Conservation (phyloP, 1,140 invertebrate genomes). For the Dendroctonus valens region DNA sequence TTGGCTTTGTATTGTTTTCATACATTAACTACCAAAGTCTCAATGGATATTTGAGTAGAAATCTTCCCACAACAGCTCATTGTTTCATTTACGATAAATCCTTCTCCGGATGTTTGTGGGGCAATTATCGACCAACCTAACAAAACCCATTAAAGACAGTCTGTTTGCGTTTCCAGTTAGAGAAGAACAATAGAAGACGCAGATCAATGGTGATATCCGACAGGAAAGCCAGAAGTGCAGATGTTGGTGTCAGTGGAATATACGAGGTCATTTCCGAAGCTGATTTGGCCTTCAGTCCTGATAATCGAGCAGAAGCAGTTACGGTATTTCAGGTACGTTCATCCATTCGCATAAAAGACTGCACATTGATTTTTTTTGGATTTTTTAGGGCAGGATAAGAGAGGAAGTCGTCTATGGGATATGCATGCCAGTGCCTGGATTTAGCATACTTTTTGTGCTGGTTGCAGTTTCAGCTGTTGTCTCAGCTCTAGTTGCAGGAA, state of each 20-base stretch:
- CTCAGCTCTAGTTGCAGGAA: conserved; percentile 61
- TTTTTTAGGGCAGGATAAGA: conserved; percentile 66
- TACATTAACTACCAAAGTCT: too few species aligned
- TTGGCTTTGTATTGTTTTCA: neutral
- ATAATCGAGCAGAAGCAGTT: conserved; percentile 73
- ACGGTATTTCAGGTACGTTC: conserved; percentile 69
- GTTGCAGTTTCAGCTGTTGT: conserved; percentile 82
- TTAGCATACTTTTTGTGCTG: conserved; percentile 83
- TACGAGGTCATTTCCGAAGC: conserved; percentile 92
- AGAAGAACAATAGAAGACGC: conserved; percentile 50
- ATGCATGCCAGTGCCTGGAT: conserved; percentile 83
- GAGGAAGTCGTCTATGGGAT: conserved; percentile 90
- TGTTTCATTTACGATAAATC: too few species aligned
- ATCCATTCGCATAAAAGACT: neutral
- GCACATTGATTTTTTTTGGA: neutral
- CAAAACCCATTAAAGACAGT: too few species aligned
- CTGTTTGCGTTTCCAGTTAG: neutral
- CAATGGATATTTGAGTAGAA: too few species aligned
- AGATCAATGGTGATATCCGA: conserved; percentile 69
- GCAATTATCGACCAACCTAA: too few species aligned
- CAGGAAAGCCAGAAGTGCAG: conserved; percentile 67
- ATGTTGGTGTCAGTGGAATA: conserved; percentile 81
- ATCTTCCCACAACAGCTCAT: too few species aligned
- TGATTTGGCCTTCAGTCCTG: conserved; percentile 86
- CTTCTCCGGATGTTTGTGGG: too few species aligned